Base-by-base conservation (phyloP, 1,140 invertebrate genomes). In the Drosophila subobscura region DNA sequence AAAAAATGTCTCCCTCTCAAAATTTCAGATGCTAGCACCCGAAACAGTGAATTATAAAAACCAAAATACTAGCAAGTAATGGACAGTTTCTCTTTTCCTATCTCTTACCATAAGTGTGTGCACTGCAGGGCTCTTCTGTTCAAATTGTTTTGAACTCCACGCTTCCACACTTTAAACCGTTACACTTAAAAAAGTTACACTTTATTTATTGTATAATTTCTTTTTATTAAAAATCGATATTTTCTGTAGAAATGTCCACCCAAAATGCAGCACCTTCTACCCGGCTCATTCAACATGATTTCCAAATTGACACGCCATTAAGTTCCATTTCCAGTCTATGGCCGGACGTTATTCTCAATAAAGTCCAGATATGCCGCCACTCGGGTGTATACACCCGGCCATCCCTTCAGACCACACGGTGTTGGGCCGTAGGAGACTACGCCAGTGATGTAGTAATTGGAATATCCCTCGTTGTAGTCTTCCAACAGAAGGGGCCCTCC, bases 391-490 rank as follows among this genome's bases (percentile, higher is more conserved):
- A 97, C 94, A 1, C 96, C 96, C 0, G 96, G 96, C 93, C 94
- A 95, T 1, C 94, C 94, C 5, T 85, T 77, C 23, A 94, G 93
- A 0, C 95, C 96, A 72, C 96, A 97, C 0, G 94, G 94, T 0
- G 94, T 93, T 0, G 95, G 95, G 0, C 97, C 97, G 90, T 96
- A 96, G 0, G 95, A 96, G 0, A 96, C 95, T 0, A 97, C 90
- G 0, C 96, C 96, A 0, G 93, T 89, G 0, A 89, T 16, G 78
- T 89, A 93, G 92, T 93, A 73, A 27, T 89, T 66, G 33, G 80
- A 20, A 73, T 79, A 53, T 0, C 77, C 77, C 1, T 70, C 51
- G 20, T 5, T 37, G 25, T 41, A 50, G 2, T 86, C 80, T 44
- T 84, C 80, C 59, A 85, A 42, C 20, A 85, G 58, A 3, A 90